Evolutionary conservation across 2,113 vertebrate species (phyloP), one percentile per base, ranked within the genome.

Genomic region (Macquaria ambigua): DNA sequence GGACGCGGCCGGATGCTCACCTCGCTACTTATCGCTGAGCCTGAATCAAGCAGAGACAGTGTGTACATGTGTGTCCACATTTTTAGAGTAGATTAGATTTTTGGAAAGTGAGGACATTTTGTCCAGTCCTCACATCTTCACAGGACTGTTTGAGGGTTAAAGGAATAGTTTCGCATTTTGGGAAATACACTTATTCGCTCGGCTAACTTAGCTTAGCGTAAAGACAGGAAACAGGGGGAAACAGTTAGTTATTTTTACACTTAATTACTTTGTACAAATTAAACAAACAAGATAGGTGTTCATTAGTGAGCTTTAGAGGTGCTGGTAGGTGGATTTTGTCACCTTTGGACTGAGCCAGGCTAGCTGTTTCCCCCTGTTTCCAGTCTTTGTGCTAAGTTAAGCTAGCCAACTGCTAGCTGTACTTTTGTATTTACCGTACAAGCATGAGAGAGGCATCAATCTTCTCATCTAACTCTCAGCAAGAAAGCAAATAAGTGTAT

Each of bases 1-100:
- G 83, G 86, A 88, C 66, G 78, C 31, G 50, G 79, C 69, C 73
- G 75, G 79, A 90, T 83, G 74, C 80, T 81, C 74, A 78, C 71
- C 75, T 76, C 76, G 90, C 46, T 50, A 77, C 70, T 83, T 81
- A 79, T 81, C 50, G 21, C 46, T 20, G 28, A 69, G 41, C 43
- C 55, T 75, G 63, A 73, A 66, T 16, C 48, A 68, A 68, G 76
- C 50, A 41, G 43, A 48, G 61, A 85, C 74, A 8, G 23, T 43
- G 46, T 39, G 75, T 5, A 1, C 10, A 25, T 66, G 16, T 59
- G 63, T 53, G 37, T 72, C 25, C 62, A 66, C 11, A 64, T 66
- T 43, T 52, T 11, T 10, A 14, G 11, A 53, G 15, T 8, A 55
- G 23, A 48, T 25, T 18, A 34, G 28, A 18, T 34, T 4, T 31